Conservation (phyloP, 2,113 vertebrate genomes). For the Calcarius ornatus region DNA sequence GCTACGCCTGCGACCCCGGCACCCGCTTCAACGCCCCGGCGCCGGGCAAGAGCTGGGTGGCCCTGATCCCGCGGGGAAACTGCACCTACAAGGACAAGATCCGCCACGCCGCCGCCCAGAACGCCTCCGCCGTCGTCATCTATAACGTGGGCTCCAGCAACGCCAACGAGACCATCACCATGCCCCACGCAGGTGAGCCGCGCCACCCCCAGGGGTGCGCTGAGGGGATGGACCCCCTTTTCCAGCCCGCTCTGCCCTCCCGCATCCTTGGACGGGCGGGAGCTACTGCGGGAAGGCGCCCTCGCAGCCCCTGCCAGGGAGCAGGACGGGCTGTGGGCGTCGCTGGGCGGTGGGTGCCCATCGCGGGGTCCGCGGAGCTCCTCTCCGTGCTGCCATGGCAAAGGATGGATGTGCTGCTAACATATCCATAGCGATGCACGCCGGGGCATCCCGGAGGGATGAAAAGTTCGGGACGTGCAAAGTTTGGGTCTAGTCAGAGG, state of each 20-base stretch:
- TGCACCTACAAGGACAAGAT: constrained; percentile 93
- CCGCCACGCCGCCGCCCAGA: constrained; percentile 82
- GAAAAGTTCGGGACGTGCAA: background rate
- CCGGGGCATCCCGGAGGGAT: background rate
- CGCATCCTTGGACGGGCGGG: background rate
- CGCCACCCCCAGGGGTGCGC: fast-evolving
- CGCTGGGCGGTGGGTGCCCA: fast-evolving
- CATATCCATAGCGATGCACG: fast-evolving
- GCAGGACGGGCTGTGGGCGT: background rate
- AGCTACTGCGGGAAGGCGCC: background rate
- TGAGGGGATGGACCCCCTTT: fast-evolving
- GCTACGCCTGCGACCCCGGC: constrained; percentile 85
- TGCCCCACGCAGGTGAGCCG: constrained; percentile 89
- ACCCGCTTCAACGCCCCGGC: constrained; percentile 78
- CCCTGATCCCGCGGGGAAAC: constrained; percentile 90
- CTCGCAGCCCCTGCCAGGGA: background rate
- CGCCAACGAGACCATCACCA: constrained; percentile 92
- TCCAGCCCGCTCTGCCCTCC: background rate
- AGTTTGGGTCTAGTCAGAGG: background rate
- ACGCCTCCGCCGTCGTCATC: constrained; percentile 93
- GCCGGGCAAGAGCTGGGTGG: constrained; percentile 83
- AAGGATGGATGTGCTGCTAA: background rate
- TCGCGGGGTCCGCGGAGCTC: background rate
- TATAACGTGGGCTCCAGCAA: constrained; percentile 87
- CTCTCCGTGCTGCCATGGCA: fast-evolving